Base-by-base conservation (phyloP, 1,140 invertebrate genomes). In the Lasioglossum albipes region DNA sequence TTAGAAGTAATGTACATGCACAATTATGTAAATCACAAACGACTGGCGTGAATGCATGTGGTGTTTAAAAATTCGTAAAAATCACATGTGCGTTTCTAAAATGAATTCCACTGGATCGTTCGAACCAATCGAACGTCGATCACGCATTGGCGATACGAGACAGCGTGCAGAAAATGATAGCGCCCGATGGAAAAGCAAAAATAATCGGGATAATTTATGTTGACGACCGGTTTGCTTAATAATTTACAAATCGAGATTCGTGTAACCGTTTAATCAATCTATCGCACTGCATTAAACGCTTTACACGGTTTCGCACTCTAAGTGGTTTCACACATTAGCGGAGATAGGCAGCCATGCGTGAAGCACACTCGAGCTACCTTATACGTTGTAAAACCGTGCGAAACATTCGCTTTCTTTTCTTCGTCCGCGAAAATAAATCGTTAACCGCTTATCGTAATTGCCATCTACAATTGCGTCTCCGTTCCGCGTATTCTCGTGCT, bases 241-340 rank as follows among this genome's bases (percentile, higher is more conserved):
- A 88, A 87, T 84, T 83, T 80, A 22, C 52, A 7, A 70, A 59
- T 49, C 59, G 65, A 12, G 27, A 20, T 20, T 41, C 61, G 69
- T 71, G 18, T 57, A 22, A 62, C 52, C 64, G 71, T 84, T 76
- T 22, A 22, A 12, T 42, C 79, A 36, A 22, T 41, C 68, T 77
- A 76, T 80, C 66, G 81, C 81, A 81, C 83, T 66, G 78, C 81
- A 70, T 75, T 67, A 31, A 62, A 74, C 84, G 76, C 69, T 89
- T 84, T 87, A 89, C 88, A 89, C 75, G 88, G 81, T 82, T 89
- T 78, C 85, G 88, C 88, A 89, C 88, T 89, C 83, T 75, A 73
- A 85, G 74, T 79, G 65, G 73, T 59, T 75, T 65, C 9, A 59
- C 68, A 65, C 42, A 75, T 82, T 68, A 57, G 81, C 66, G 54